phyloP scores from a whole-genome alignment of 2,113 vertebrate genomes.

The Tringa solitaria region DNA sequence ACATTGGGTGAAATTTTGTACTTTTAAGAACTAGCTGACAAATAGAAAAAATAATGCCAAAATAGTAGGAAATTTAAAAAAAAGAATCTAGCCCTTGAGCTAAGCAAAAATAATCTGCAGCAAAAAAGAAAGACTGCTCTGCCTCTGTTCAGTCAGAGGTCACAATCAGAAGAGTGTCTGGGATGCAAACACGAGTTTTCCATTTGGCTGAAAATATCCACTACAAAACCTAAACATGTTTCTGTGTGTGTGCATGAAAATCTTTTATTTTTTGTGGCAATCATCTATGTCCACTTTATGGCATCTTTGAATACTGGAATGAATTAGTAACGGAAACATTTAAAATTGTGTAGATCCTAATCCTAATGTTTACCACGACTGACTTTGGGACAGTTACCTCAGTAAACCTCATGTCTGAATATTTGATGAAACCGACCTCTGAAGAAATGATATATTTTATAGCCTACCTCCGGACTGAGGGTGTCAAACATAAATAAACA shows the following conservation, averaged over 20 bases:
- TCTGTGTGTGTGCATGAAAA: neutral
- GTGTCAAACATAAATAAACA: constrained; percentile 56
- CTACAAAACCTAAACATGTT: neutral
- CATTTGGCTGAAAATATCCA: neutral
- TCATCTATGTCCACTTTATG: neutral
- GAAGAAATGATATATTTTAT: constrained; percentile 38
- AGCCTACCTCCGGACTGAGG: neutral
- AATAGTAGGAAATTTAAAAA: neutral
- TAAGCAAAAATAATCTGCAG: neutral
- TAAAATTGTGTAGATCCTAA: constrained; percentile 18
- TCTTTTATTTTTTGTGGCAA: neutral
- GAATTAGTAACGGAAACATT: neutral
- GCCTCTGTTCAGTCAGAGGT: neutral
- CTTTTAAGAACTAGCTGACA: neutral
- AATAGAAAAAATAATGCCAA: neutral
- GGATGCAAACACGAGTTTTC: neutral
- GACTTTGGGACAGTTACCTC: constrained; percentile 34
- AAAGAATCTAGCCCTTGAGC: neutral
- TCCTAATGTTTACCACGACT: neutral
- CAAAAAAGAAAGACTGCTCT: neutral
- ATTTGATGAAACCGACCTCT: constrained; percentile 37
- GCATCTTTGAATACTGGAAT: neutral
- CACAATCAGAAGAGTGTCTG: neutral
- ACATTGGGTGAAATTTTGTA: neutral
- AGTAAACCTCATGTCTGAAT: constrained; percentile 43